Evolutionary conservation across 2,797 vertebrate species (phyloP).

Genomic region (Micropoecilia bifurca): DNA sequence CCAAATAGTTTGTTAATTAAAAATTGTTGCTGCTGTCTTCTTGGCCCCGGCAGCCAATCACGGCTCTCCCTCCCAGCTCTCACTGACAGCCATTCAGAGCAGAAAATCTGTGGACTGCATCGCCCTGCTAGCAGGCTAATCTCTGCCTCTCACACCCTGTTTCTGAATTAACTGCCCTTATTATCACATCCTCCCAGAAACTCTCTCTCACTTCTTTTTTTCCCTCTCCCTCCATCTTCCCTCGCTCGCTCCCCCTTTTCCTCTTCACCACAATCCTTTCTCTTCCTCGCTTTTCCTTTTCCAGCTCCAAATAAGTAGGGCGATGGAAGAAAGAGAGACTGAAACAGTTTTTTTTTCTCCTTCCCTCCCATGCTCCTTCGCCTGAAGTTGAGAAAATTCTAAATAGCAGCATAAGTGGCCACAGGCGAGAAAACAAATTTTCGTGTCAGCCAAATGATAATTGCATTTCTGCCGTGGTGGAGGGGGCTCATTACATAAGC

Average conservation of each 20-base stretch:
- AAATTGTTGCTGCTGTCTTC: conserved; percentile 61
- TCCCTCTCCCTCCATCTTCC: conserved; percentile 19
- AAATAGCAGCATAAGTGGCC: conserved; percentile 72
- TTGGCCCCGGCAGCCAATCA: conserved; percentile 37
- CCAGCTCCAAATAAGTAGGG: conserved; percentile 66
- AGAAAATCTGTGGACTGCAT: conserved; percentile 77
- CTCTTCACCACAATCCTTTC: conserved; percentile 18
- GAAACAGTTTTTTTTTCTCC: neutral
- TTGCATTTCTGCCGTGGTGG: conserved; percentile 58
- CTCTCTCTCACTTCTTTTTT: conserved; percentile 39
- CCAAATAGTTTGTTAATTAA: conserved; percentile 73
- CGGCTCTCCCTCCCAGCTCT: conserved; percentile 46
- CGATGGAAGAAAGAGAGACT: conserved; percentile 28
- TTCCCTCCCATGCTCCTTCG: conserved; percentile 14
- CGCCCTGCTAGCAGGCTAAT: conserved; percentile 68
- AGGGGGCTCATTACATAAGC: conserved; percentile 67
- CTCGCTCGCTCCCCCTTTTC: conserved; percentile 13
- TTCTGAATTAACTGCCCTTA: conserved; percentile 79
- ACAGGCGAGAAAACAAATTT: conserved; percentile 67
- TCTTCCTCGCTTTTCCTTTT: conserved; percentile 46
- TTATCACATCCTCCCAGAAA: conserved; percentile 77
- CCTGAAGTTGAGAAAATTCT: conserved; percentile 69
- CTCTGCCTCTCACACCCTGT: conserved; percentile 75
- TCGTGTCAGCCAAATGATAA: conserved; percentile 71
- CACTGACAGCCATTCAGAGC: conserved; percentile 70